phyloP scores from a whole-genome alignment of 1,140 invertebrate species.

The Diabrotica virgifera region DNA sequence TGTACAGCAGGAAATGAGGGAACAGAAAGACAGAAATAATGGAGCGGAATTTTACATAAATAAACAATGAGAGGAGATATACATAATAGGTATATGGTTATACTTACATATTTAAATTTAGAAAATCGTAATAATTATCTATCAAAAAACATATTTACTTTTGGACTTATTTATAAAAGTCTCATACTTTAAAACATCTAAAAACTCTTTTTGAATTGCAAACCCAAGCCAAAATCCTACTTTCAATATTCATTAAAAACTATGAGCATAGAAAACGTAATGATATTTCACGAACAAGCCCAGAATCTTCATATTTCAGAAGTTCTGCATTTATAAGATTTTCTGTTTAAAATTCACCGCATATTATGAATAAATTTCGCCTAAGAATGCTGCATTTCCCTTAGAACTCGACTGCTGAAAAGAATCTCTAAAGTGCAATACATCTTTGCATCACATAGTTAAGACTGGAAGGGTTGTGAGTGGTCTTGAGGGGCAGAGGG shows the following conservation, averaged over 20 bases:
- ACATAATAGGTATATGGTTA: no score
- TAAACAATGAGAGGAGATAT: no score
- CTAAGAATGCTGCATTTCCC: slow-evolving; percentile 17
- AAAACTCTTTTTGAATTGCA: no score
- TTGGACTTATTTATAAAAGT: no score
- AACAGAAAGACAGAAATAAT: no score
- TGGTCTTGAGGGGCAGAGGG: slow-evolving; percentile 37
- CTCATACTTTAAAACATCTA: no score
- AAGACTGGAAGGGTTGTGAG: slow-evolving; percentile 47
- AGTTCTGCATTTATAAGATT: slow-evolving; percentile 12
- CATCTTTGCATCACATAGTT: slow-evolving; percentile 43
- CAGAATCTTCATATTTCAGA: background rate
- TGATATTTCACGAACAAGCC: slow-evolving; percentile 1
- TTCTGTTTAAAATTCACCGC: slow-evolving; percentile 14
- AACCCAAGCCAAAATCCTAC: background rate
- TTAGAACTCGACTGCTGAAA: slow-evolving; percentile 10
- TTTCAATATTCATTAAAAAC: slow-evolving; percentile 1
- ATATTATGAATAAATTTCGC: slow-evolving; percentile 19
- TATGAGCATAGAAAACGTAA: background rate
- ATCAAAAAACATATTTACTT: no score
- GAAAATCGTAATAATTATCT: no score
- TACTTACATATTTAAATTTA: no score
- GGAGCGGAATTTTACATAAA: no score
- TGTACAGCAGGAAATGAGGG: no score
- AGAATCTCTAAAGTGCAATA: slow-evolving; percentile 20